Percentiles rank a stretch among this genome's conserved stretches.
phyloP scores from a whole-genome alignment of 2,113 vertebrate genomes.

The Rana temporaria region DNA sequence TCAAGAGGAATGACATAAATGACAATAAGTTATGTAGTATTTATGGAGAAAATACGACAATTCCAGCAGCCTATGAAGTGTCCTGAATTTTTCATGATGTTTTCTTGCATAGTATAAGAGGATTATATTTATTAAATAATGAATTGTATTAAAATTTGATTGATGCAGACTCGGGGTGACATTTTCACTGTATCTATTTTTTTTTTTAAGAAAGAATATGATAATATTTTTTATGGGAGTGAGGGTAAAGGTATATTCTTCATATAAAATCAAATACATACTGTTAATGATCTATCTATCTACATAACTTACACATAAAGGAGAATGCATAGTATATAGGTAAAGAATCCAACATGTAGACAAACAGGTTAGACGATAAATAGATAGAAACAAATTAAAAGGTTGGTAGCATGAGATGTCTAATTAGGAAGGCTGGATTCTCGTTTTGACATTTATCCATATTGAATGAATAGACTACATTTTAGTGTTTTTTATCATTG shows the following conservation, averaged over 20 bases:
- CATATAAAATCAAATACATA: too few species aligned
- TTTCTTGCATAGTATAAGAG: slow-evolving; percentile 67
- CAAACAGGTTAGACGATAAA: too few species aligned
- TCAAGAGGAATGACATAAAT: slow-evolving; percentile 38
- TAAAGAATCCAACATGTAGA: too few species aligned
- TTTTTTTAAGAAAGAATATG: slow-evolving; percentile 65
- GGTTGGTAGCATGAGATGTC: too few species aligned
- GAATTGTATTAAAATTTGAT: slow-evolving; percentile 74
- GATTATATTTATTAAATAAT: slow-evolving; percentile 77
- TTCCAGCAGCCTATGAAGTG: slow-evolving; percentile 63
- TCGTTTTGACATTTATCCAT: too few species aligned
- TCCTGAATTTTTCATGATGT: slow-evolving; percentile 73
- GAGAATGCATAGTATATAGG: too few species aligned
- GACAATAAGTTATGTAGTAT: slow-evolving; percentile 60
- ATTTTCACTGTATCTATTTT: slow-evolving; percentile 67
- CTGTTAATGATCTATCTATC: too few species aligned
- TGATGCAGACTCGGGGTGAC: slow-evolving; percentile 69
- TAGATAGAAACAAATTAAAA: too few species aligned
- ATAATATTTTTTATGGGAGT: slow-evolving; percentile 69
- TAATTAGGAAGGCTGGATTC: too few species aligned
- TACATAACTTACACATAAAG: too few species aligned
- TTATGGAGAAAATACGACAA: slow-evolving; percentile 65
- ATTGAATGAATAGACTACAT: too few species aligned
- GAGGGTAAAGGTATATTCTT: slow-evolving; percentile 38
- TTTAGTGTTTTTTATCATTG: too few species aligned